These are phyloP conservation scores for Leucoma salicis DNA, from an alignment of 2,888 invertebrate genomes.

Conservation along the genomic window DNA sequence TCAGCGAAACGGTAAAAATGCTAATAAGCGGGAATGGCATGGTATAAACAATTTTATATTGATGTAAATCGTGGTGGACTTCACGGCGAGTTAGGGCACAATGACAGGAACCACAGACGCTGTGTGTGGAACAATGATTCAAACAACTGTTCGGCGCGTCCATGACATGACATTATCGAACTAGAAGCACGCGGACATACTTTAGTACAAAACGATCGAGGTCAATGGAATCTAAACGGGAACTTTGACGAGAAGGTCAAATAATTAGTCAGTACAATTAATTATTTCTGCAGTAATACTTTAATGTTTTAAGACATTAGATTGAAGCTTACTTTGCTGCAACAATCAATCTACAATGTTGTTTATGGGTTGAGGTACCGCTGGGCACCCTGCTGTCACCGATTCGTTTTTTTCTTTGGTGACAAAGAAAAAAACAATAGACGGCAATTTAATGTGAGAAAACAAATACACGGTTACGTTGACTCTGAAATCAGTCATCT, in stretches of 20 bases:
- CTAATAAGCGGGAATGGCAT: constrained; percentile 55
- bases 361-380: too few species aligned
- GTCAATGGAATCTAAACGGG: constrained; percentile 56
- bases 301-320: too few species aligned
- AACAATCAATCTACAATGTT: too few species aligned
- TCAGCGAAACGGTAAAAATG: constrained; percentile 36
- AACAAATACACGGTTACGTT: too few species aligned
- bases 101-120: constrained; percentile 76
- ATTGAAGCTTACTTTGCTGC: too few species aligned
- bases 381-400: too few species aligned
- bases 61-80: constrained; percentile 63
- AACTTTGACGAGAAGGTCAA: constrained; percentile 54
- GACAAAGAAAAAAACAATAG: too few species aligned
- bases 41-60: constrained; percentile 72
- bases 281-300: too few species aligned
- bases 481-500: too few species aligned
- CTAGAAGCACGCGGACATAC: constrained; percentile 42
- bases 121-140: constrained; percentile 60
- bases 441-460: too few species aligned
- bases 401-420: too few species aligned
- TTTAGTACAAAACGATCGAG: constrained; percentile 53
- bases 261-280: too few species aligned
- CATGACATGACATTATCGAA: constrained; percentile 68
- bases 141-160: constrained; percentile 51
- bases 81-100: constrained; percentile 74